These are phyloP conservation scores for Syritta pipiens DNA, from an alignment of 2,888 invertebrate genomes.

Conservation along the genomic window DNA sequence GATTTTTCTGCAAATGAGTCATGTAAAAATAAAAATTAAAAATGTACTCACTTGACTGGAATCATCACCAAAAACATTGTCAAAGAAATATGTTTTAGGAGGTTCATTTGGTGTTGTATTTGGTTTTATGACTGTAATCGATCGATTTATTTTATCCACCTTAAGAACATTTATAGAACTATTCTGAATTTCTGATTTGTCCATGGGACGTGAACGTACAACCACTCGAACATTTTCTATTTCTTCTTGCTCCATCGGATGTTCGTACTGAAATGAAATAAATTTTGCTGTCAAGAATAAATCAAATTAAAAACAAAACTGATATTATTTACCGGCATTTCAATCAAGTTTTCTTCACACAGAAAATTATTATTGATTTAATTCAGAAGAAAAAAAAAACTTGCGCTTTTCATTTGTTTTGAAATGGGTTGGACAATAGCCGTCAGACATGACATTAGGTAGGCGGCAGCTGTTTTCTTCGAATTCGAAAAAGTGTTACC, in stretches of 20 bases:
- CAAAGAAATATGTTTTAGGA: conserved; percentile 95
- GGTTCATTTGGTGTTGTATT: conserved; percentile 86
- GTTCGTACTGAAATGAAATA: conserved; percentile 33
- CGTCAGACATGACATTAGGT: conserved; percentile 15
- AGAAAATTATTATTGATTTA: conserved; percentile 30
- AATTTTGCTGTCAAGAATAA: not conserved
- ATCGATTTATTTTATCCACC: conserved; percentile 88
- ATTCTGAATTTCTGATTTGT: conserved; percentile 88
- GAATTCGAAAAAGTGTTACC: conserved; percentile 27
- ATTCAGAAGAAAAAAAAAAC: not conserved
- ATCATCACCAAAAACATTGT: conserved; percentile 93
- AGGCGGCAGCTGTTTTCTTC: conserved; percentile 28
- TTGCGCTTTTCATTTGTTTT: conserved; percentile 45
- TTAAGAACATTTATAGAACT: conserved; percentile 87
- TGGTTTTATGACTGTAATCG: conserved; percentile 88
- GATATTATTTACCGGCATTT: conserved; percentile 50
- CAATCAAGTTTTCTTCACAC: not conserved
- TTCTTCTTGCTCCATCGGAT: conserved; percentile 79
- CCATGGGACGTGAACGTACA: conserved; percentile 95
- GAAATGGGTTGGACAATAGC: conserved; percentile 3
- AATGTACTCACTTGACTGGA: conserved; percentile 79
- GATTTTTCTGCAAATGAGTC: not conserved
- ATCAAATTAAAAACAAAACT: not conserved
- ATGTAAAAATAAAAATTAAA: not conserved
- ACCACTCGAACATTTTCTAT: conserved; percentile 98